Conservation (phyloP, 92 coral and sea anemone genomes). For the Epizoanthus stellaris region DNA sequence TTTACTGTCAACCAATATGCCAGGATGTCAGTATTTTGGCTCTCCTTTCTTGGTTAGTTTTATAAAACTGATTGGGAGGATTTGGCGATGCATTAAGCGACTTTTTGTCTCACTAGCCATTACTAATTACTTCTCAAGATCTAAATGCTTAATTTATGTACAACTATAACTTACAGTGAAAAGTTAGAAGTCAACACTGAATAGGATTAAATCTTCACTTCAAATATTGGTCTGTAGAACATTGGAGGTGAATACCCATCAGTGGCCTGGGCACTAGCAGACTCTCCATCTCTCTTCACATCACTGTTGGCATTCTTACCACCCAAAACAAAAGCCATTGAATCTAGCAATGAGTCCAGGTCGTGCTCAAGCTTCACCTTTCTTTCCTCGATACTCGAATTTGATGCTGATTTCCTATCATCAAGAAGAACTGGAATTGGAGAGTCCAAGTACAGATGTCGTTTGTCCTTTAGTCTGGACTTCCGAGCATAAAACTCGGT, state of each 20-base stretch:
- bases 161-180: not conserved
- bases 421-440: constrained; percentile 75
- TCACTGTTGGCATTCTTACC: constrained; percentile 49
- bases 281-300: not conserved
- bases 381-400: constrained; percentile 77
- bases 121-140: not conserved
- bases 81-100: not conserved
- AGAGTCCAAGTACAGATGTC: constrained; percentile 76
- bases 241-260: constrained; percentile 66
- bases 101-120: not conserved
- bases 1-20: too few relatives aligned
- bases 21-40: too few relatives aligned
- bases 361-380: constrained; percentile 87
- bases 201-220: constrained; percentile 81
- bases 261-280: not conserved
- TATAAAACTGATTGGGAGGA: not conserved
- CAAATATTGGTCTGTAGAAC: constrained; percentile 91
- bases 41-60: too few relatives aligned
- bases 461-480: constrained; percentile 65
- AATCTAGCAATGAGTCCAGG: constrained; percentile 84
- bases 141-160: not conserved
- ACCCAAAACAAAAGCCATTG: constrained; percentile 90
- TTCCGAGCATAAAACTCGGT: constrained; percentile 74
- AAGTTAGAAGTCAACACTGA: not conserved
- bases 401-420: constrained; percentile 61